These are phyloP conservation scores for Gastracanthus pulcherrimus DNA, from an alignment of 2,888 invertebrate genomes.

Conservation along the genomic window DNA sequence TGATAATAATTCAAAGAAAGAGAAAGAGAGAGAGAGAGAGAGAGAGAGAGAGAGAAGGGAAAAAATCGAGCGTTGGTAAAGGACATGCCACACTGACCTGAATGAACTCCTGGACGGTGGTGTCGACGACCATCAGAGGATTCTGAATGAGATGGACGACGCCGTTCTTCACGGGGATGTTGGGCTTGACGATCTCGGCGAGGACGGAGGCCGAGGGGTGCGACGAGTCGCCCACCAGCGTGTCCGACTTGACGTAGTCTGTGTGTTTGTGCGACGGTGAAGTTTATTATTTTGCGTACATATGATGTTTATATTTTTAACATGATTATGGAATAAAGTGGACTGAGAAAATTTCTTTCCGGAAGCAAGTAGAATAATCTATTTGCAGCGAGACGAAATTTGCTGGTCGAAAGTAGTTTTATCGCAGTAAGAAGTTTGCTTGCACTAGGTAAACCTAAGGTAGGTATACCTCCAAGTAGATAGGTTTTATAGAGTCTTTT, in stretches of 20 bases:
- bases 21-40: background rate
- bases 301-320: no score
- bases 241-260: conserved; percentile 93
- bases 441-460: no score
- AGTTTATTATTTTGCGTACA: background rate
- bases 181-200: conserved; percentile 91
- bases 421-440: no score
- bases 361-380: no score
- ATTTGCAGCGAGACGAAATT: no score
- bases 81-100: conserved; percentile 82
- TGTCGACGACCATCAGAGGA: conserved; percentile 94
- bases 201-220: conserved; percentile 91
- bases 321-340: no score
- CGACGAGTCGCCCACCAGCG: conserved; percentile 86
- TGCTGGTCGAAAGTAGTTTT: no score
- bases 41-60: background rate
- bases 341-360: no score
- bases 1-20: background rate
- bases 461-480: no score
- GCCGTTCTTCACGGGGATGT: conserved; percentile 95
- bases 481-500: no score
- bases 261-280: conserved; percentile 58
- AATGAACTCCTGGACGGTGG: conserved; percentile 90
- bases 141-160: conserved; percentile 95
- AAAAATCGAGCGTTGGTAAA: background rate